phyloP scores from a whole-genome alignment of 35 echinoderm and acorn worm species.

The Heliocidaris erythrogramma region DNA sequence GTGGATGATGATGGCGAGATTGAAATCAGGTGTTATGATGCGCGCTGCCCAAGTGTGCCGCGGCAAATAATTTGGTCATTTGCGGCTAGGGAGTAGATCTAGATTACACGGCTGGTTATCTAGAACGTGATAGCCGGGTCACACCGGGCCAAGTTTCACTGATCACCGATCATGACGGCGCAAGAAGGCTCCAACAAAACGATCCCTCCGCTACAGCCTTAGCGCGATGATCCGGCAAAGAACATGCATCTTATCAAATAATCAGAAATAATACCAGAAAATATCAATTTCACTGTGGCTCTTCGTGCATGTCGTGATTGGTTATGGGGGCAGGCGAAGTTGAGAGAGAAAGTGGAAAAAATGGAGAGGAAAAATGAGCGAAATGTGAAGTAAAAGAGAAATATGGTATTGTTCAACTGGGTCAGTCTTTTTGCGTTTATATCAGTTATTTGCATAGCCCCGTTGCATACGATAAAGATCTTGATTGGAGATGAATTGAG shows the following conservation, averaged over 20 bases:
- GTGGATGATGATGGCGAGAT: background rate
- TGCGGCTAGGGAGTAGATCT: slow-evolving; percentile 40
- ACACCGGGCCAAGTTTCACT: slow-evolving; percentile 21
- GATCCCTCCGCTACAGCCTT: slow-evolving; percentile 20
- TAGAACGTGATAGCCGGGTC: slow-evolving; percentile 47
- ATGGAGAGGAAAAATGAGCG: background rate
- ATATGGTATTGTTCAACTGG: slow-evolving; percentile 28
- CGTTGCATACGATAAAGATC: slow-evolving; percentile 46
- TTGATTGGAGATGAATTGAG: slow-evolving; percentile 27
- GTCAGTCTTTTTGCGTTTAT: slow-evolving; percentile 28
- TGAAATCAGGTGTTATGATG: slow-evolving; percentile 19
- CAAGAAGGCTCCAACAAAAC: slow-evolving; percentile 17
- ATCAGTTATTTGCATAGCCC: slow-evolving; percentile 49
- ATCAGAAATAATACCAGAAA: slow-evolving; percentile 49
- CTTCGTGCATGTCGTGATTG: background rate
- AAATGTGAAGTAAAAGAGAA: background rate
- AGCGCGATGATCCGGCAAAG: background rate
- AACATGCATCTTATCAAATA: slow-evolving; percentile 48
- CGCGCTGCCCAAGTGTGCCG: slow-evolving; percentile 35
- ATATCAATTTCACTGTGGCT: slow-evolving; percentile 49
- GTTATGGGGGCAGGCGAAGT: background rate
- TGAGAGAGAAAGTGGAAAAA: background rate
- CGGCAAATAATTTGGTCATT: slow-evolving; percentile 46
- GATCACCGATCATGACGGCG: slow-evolving; percentile 32
- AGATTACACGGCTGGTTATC: slow-evolving; percentile 49